Base-by-base conservation (phyloP, 1,140 invertebrate species). In the Cydia fagiglandana region DNA sequence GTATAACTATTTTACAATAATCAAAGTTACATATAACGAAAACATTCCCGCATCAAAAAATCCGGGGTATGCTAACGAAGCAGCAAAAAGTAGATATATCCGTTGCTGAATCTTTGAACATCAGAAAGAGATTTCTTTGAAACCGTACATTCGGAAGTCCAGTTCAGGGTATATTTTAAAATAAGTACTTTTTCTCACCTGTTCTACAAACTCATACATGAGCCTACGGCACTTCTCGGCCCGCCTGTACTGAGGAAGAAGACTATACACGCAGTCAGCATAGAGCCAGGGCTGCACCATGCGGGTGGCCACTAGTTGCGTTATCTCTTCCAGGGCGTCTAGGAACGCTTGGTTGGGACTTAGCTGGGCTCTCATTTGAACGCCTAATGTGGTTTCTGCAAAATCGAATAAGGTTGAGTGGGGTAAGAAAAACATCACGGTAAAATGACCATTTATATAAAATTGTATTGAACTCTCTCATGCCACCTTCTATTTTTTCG, bases 241-340 rank as follows among this genome's bases (percentile, higher is more conserved):
- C n/a, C 66, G 20, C n/a, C 64, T 64, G 56, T 41, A 75, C 13
- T 75, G 50, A 1, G 74, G 74, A 4, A 61, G 56, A 1, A 64
- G 13, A 7, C 38, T 75, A 15, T 75, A 75, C 28, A 75, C 30
- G 24, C 30, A 64, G 74, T 75, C 74, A 4, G 53, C 5, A 17
- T 75, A 64, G 4, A 75, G 17, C 74, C 74, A 75, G 30, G 74
- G 74, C 34, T 75, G 74, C 13, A 61, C 53, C 50, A 64, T 75
- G 13, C 74, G 53, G 2, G 53, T 17, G 3, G 56, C 34, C 1
- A 38, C 17, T 7, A 75, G 34, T 9, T 64, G 30, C 9, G 30
- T 61, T 7, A 61, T 20, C 17, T 61, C 28, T 1, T 64, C 74
- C 7, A 75, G 38, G 9, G 74, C 74, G 15, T 75, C 56, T 4